Conservation (phyloP, 2,797 vertebrate species). For the Heteromormyrus szaboi region DNA sequence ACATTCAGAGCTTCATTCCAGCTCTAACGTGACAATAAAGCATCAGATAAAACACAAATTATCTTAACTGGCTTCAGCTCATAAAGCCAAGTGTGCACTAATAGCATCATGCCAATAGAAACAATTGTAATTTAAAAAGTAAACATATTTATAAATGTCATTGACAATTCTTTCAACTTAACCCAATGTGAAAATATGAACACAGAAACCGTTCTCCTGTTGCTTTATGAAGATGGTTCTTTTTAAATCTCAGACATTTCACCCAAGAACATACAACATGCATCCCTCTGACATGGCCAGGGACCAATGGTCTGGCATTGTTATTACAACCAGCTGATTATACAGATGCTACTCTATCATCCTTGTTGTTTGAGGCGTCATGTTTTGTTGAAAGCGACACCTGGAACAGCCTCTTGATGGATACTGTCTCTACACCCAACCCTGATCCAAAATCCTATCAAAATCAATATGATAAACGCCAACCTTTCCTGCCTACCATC, state of each 20-base stretch:
- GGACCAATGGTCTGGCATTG: background rate
- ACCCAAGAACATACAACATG: background rate
- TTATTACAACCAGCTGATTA: background rate
- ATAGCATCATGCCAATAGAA: background rate
- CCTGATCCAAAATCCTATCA: background rate
- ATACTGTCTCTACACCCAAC: background rate
- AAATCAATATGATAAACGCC: background rate
- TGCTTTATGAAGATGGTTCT: background rate
- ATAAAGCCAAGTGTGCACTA: background rate
- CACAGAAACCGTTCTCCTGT: background rate
- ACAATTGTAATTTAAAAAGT: background rate
- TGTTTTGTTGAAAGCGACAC: background rate
- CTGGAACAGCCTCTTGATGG: background rate
- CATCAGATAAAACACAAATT: background rate
- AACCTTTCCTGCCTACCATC: background rate
- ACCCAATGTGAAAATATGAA: background rate
- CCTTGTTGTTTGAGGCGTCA: background rate
- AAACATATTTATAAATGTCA: background rate
- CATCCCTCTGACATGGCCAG: background rate
- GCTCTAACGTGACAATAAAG: background rate
- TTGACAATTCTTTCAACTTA: background rate
- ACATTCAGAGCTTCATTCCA: background rate
- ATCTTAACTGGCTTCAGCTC: background rate
- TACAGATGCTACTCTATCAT: background rate
- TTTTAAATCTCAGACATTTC: background rate